Conservation (phyloP, 2,113 vertebrate species). For the Orientallactaga bullata region DNA sequence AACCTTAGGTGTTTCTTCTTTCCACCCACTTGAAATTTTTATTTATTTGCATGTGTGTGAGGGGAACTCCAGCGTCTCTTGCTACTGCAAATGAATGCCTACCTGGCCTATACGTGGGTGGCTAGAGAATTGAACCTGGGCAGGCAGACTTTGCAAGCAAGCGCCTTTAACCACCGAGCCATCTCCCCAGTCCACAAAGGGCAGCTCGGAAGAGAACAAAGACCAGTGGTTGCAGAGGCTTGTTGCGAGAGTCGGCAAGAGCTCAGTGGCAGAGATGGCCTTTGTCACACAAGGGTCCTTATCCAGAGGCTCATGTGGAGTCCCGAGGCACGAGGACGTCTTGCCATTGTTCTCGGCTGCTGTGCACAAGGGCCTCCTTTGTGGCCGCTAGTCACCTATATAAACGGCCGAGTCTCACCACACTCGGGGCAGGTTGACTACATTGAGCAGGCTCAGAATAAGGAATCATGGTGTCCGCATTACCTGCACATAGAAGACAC, state of each 20-base stretch:
- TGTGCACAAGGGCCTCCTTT: neutral
- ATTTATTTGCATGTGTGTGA: no score
- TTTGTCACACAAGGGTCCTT: neutral
- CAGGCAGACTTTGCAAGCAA: no score
- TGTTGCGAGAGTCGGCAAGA: neutral
- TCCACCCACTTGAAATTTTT: no score
- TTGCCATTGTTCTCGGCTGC: no score
- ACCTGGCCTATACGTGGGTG: no score
- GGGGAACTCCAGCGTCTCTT: no score
- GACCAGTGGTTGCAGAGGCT: neutral
- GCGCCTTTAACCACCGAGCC: no score
- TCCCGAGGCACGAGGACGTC: neutral
- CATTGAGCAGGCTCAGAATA: neutral
- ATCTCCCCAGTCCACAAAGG: neutral
- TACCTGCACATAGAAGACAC: neutral
- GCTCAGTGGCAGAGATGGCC: neutral
- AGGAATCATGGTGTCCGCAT: neutral
- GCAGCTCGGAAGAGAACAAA: neutral
- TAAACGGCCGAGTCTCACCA: neutral
- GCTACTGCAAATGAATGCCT: no score
- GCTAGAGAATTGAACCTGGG: no score
- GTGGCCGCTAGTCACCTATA: no score
- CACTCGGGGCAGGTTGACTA: neutral
- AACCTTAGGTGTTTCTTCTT: no score
- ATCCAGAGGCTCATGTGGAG: neutral